A percentile compares a stretch with the other conserved stretches of the same genome.
These are phyloP conservation scores for Otocyon megalotis DNA, from an alignment of 2,113 vertebrate species.

Conservation along the genomic window DNA sequence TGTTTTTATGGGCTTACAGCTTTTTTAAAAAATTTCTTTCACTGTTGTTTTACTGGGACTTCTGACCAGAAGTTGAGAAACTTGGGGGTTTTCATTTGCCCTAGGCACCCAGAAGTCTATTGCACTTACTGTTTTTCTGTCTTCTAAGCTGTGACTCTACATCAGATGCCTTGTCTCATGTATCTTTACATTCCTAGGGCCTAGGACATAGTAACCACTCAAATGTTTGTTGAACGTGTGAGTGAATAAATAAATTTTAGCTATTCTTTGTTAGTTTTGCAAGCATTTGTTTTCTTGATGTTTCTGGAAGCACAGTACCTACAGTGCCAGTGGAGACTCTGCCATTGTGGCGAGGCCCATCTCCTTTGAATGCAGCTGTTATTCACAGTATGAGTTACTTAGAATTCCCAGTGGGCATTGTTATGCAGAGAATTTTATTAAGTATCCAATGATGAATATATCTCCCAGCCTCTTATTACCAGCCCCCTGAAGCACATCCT, in stretches of 20 bases:
- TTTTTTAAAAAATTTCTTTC: background rate
- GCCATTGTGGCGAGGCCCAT: background rate
- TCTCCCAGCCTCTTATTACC: conserved; percentile 70
- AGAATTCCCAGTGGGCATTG: conserved; percentile 50
- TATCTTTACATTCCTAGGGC: background rate
- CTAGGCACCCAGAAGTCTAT: background rate
- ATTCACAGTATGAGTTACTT: background rate
- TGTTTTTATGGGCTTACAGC: conserved; percentile 31
- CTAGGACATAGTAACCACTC: background rate
- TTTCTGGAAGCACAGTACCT: conserved; percentile 62
- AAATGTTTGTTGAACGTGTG: background rate
- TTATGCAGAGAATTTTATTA: conserved; percentile 76
- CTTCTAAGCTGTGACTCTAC: background rate
- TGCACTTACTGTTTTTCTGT: background rate
- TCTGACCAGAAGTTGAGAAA: conserved; percentile 29
- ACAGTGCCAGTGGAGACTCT: background rate
- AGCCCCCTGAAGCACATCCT: conserved; percentile 65
- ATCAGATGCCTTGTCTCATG: background rate
- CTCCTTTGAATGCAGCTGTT: background rate
- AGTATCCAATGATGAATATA: conserved; percentile 78
- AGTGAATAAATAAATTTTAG: background rate
- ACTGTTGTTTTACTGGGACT: conserved; percentile 16
- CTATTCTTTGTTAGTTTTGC: conserved; percentile 72
- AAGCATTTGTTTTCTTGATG: conserved; percentile 76
- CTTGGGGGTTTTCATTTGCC: background rate